Conservation (phyloP, 2,797 vertebrate species). For the Pteronotus mesoamericanus region DNA sequence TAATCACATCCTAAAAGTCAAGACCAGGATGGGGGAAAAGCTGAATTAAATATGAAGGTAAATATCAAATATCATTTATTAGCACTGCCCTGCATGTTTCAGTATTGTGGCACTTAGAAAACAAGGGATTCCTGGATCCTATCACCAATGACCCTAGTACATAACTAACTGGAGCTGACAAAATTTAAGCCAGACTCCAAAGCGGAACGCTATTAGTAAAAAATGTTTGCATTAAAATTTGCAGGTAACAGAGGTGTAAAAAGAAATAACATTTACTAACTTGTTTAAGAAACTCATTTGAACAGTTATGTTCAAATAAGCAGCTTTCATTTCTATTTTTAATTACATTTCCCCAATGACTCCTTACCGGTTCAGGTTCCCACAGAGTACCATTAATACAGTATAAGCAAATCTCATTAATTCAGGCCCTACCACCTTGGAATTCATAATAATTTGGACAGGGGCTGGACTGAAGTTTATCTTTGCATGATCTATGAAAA, state of each 20-base stretch:
- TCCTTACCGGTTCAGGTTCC: slow-evolving; percentile 67
- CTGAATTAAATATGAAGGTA: background rate
- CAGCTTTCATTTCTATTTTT: slow-evolving; percentile 62
- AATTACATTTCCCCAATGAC: slow-evolving; percentile 72
- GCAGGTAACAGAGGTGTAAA: slow-evolving; percentile 37
- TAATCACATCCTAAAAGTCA: background rate
- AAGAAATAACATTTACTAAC: slow-evolving; percentile 65
- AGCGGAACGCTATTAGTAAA: background rate
- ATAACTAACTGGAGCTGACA: background rate
- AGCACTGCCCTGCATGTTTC: background rate
- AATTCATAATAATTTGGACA: slow-evolving; percentile 74
- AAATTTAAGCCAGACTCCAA: background rate
- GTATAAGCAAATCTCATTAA: slow-evolving; percentile 76
- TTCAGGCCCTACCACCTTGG: slow-evolving; percentile 67
- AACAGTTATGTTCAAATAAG: slow-evolving; percentile 70
- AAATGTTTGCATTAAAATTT: slow-evolving; percentile 17
- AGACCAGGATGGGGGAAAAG: background rate
- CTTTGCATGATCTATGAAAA: slow-evolving; percentile 75
- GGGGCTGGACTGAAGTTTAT: slow-evolving; percentile 73
- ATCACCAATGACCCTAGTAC: background rate
- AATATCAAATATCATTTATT: background rate
- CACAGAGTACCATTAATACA: slow-evolving; percentile 72
- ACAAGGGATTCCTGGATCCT: background rate
- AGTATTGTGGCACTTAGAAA: background rate
- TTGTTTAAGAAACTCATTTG: slow-evolving; percentile 69